Evolutionary conservation across 2,888 invertebrate species (phyloP).

Genomic region (Acronicta leporina): DNA sequence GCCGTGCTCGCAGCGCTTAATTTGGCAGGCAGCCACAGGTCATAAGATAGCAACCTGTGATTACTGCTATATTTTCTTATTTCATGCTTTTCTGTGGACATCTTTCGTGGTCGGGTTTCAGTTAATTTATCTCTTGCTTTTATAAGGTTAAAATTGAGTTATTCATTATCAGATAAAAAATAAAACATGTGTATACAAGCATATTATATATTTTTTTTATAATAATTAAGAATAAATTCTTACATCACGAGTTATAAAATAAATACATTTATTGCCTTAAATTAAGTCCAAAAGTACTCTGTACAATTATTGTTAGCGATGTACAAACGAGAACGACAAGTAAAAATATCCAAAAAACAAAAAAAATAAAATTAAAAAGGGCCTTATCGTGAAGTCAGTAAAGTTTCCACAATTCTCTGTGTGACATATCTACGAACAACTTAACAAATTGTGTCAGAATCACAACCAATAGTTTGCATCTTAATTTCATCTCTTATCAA

Average conservation of each 20-base stretch:
- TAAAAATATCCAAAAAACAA: constrained; percentile 82
- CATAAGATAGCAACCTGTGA: too few species aligned
- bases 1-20: too few species aligned
- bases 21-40: too few species aligned
- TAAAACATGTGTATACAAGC: constrained; percentile 86
- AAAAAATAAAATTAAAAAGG: constrained; percentile 76
- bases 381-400: constrained; percentile 81
- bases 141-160: too few species aligned
- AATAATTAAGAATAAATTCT: constrained; percentile 90
- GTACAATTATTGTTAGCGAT: constrained; percentile 89
- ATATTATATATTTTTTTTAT: constrained; percentile 89
- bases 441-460: constrained; percentile 89
- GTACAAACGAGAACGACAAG: constrained; percentile 88
- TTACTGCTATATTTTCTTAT: too few species aligned
- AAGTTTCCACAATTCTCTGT: constrained; percentile 76
- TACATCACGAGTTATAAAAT: constrained; percentile 89
- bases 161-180: constrained; percentile 53
- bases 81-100: too few species aligned
- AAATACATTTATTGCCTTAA: constrained; percentile 90
- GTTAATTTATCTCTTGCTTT: neutral
- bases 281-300: constrained; percentile 89
- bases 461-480: constrained; percentile 89
- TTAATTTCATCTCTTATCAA: constrained; percentile 87
- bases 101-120: too few species aligned
- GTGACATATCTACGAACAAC: constrained; percentile 85